Base-by-base conservation (phyloP, 2,888 invertebrate species). In the Leistus spinibarbis region DNA sequence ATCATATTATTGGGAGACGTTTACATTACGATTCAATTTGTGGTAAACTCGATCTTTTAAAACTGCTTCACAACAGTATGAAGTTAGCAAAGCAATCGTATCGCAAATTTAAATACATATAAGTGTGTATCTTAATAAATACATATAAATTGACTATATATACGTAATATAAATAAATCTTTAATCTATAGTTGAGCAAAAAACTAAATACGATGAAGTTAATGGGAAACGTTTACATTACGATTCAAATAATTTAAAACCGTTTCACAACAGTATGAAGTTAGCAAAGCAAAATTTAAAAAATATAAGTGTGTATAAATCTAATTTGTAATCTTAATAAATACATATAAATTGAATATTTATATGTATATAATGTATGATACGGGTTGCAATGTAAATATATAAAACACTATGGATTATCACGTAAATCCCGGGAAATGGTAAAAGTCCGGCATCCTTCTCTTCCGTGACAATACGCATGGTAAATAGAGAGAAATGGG, bases 401-500 rank as follows among this genome's bases (percentile, higher is more conserved):
- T 40, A 40, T 40, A 7, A 5, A 40, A 1, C 0, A 13, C 10
- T 40, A 40, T 40, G 5, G 23, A n/a, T 27, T 23, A 23, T 20
- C 16, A 24, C 13, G 4, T 5, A 66, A 66, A 20, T 40, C 24
- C 66, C 66, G 53, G 66, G 66, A 66, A 66, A 23, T 40, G 53
- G 23, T 13, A 10, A 10, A 27, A 5, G 13, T 17, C 1, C 10
- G n/a, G 13, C 20, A 17, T 66, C 66, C 53, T 40, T 40, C 20
- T 53, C 66, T 66, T 13, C 53, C 19, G 13, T 17, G n/a, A 17
- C 3, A 20, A 27, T 27, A 23, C 9, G 17, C 17, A 10, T 13
- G 10, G 53, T 40, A 64, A 64, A 64, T 64, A 54, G 53, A 60
- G 24, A 53, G 22, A 23, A 23, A 64, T 20, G 20, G 72, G 56